Evolutionary conservation across 1,140 invertebrate genomes (phyloP), one percentile per base, ranked within the genome.

Genomic region (Belonocnema kinseyi): DNA sequence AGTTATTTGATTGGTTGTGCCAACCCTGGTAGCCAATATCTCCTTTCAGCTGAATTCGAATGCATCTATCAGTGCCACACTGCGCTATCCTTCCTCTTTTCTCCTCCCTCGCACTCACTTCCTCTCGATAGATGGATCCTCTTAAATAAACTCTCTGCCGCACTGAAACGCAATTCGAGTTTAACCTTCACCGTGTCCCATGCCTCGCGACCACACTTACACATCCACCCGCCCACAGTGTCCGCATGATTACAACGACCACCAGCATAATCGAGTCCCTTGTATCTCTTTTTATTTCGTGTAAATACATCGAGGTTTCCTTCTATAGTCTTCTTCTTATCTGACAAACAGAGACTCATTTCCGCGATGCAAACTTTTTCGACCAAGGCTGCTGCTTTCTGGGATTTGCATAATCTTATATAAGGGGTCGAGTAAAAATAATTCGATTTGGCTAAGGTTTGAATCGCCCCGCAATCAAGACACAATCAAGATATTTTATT

Each of bases 101-200:
- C 40, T 56, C 46, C 66, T 61, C 46, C 13, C 19, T 77, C 6
- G 0, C 17, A 50, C 40, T 56, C 51, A 40, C 19, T 52, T n/a
- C 50, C 61, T 52, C 26, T 56, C 33, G n/a, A 16, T 73, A 33
- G 26, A 16, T 72, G 19, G 6, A 14, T 75, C n/a, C 40, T 66
- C 56, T 80, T 33, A 33, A 33, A 33, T 73, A 79, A 74, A 51
- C 58, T 54, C 74, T 77, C 78, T 85, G 85, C 77, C 79, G 26
- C 74, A 66, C 26, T 61, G 61, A 66, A 66, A 66, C 58, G 58
- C 58, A 66, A 66, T 66, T 79, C 76, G 73, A 77, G 73, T 81
- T 80, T 85, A 85, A 87, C 86, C 86, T 87, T 87, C 85, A 78
- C 75, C 74, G 56, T 82, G 82, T 85, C 81, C 81, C 85, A 82